Percentiles rank a stretch among this genome's conserved stretches.
Evolutionary conservation across 2,797 vertebrate genomes (phyloP).

Genomic region (Momotus momota): DNA sequence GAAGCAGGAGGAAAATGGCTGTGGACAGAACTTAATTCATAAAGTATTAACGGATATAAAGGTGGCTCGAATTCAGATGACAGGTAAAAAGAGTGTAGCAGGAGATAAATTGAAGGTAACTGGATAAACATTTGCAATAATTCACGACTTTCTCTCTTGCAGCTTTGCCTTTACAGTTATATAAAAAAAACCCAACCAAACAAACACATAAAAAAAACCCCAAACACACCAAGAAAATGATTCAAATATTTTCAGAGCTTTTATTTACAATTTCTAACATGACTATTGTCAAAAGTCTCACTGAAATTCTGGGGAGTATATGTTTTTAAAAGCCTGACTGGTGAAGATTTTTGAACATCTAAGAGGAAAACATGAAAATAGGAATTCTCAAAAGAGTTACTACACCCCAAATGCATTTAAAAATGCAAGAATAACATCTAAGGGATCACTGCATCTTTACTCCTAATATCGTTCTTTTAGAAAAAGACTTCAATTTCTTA

Average conservation of each 20-base stretch:
- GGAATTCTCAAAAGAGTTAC: not conserved
- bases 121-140: not conserved
- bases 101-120: not conserved
- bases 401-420: not conserved
- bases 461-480: not conserved
- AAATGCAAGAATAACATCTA: not conserved
- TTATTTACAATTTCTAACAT: not conserved
- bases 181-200: not conserved
- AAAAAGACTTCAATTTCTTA: not conserved
- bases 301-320: not conserved
- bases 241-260: not conserved
- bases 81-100: fast-evolving
- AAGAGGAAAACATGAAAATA: not conserved
- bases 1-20: not conserved
- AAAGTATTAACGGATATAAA: not conserved
- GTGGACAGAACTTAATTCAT: not conserved
- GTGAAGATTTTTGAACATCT: not conserved
- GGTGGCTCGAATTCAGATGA: not conserved
- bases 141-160: not conserved
- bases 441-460: not conserved
- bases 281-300: not conserved
- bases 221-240: not conserved
- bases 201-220: no score
- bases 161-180: not conserved
- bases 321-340: not conserved